A percentile compares a stretch with the other conserved stretches of the same genome.
Conservation (phyloP, 2,797 vertebrate species). For the Oophaga sylvatica region DNA sequence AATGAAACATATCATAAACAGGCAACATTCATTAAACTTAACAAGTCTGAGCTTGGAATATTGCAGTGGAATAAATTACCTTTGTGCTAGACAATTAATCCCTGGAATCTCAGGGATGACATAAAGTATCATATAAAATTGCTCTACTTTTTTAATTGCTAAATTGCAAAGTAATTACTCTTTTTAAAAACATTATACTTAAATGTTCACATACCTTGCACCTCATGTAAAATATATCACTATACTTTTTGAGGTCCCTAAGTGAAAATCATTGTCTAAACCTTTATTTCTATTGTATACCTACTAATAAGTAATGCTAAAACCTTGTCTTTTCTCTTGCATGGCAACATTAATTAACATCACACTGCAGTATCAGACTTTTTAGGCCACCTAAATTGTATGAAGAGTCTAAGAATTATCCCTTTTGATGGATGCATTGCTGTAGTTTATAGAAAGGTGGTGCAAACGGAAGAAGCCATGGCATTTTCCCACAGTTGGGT, state of each 20-base stretch:
- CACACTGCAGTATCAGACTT: no score
- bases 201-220: background rate
- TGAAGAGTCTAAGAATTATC: no score
- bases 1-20: background rate
- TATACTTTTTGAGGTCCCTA: background rate
- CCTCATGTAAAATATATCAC: background rate
- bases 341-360: no score
- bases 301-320: no score
- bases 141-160: background rate
- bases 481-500: no score
- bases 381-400: no score
- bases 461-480: no score
- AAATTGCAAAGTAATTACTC: background rate
- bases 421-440: no score
- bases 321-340: no score
- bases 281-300: no score
- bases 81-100: background rate
- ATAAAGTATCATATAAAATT: background rate
- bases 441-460: no score
- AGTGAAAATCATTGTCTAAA: no score
- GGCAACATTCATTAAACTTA: background rate
- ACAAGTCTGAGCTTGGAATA: background rate
- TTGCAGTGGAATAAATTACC: background rate
- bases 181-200: background rate
- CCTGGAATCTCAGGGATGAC: background rate